Evolutionary conservation across 2,797 vertebrate species (phyloP), one percentile per base, ranked within the genome.

Genomic region (Glyptemys insculpta): DNA sequence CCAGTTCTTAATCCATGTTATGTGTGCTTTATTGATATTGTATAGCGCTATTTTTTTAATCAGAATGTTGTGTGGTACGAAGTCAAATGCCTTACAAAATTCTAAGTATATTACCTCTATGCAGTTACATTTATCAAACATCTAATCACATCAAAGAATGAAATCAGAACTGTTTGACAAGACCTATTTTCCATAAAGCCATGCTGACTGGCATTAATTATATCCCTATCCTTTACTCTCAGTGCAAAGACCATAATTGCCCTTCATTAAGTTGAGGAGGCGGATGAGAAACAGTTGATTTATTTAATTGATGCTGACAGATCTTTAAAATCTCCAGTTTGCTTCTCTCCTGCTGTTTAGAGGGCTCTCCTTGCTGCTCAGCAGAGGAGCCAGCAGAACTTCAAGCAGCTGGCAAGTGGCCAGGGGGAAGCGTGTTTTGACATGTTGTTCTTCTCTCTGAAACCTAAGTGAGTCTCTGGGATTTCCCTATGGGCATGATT

Each of bases 401-500:
- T 50, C 53, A 90, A 83, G 83, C 19, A 94, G 92, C 81, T 92
- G 78, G 93, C 81, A 90, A 86, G 37, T 2, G 72, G 85, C 56
- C 80, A 89, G 92, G 76, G 94, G 76, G 62, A 94, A 95, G 84
- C 18, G 49, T 76, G 44, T 47, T 76, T 47, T 76, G 74, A 76
- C 41, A 44, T 76, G 44, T 47, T 76, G 25, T 15, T 27, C 18
- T 19, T 12, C 65, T 41, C 19, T 23, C 18, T n/a, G 19, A n/a
- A 72, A 72, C 19, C 65, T 37, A 72, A 72, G 41, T 29, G 27
- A 47, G 41, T 76, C 44, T 59, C 68, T 19, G 0, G 1, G 25
- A 80, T 78, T 56, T 92, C 31, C 81, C 52, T 57, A 52, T 54
- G 82, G 79, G 72, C 79, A 59, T 41, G 62, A 96, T 87, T 96